These are phyloP conservation scores for Ptychoptera contaminata DNA, from an alignment of 2,888 invertebrate genomes.

Conservation along the genomic window DNA sequence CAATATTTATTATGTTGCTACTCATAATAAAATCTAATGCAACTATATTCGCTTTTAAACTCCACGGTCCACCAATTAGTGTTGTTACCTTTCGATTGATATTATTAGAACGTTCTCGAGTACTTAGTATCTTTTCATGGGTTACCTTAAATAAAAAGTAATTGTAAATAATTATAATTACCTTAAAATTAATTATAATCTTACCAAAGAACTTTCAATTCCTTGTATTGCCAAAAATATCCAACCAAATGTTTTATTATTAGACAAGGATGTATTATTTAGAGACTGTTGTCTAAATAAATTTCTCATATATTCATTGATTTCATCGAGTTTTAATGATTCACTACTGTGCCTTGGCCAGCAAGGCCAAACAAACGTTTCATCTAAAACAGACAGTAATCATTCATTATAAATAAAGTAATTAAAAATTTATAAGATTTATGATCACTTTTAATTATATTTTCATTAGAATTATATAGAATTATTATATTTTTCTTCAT, in stretches of 20 bases:
- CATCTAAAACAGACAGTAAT: too few species aligned
- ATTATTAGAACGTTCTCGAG: slow-evolving; percentile 21
- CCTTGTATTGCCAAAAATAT: slow-evolving; percentile 23
- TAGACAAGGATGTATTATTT: slow-evolving; percentile 16
- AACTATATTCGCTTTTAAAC: slow-evolving; percentile 49
- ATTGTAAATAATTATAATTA: background rate
- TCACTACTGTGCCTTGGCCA: slow-evolving; percentile 25
- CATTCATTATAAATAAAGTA: too few species aligned
- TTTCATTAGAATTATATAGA: slow-evolving; percentile 35
- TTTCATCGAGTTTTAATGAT: slow-evolving; percentile 22
- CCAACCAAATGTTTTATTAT: slow-evolving; percentile 22
- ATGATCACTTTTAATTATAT: background rate
- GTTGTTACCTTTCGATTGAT: slow-evolving; percentile 50
- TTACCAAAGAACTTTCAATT: slow-evolving; percentile 22
- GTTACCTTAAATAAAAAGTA: too few species aligned
- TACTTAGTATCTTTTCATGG: slow-evolving; percentile 17
- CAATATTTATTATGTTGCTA: slow-evolving; percentile 52
- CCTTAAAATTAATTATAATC: background rate
- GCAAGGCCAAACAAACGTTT: slow-evolving; percentile 21
- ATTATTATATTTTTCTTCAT: slow-evolving; percentile 39
- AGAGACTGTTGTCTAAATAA: slow-evolving; percentile 22
- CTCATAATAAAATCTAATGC: slow-evolving; percentile 58
- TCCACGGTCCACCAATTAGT: slow-evolving; percentile 52
- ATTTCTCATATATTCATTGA: slow-evolving; percentile 24
- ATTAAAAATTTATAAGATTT: slow-evolving; percentile 25